phyloP scores from a whole-genome alignment of 1,140 invertebrate genomes.

The Drosophila prosaltans region DNA sequence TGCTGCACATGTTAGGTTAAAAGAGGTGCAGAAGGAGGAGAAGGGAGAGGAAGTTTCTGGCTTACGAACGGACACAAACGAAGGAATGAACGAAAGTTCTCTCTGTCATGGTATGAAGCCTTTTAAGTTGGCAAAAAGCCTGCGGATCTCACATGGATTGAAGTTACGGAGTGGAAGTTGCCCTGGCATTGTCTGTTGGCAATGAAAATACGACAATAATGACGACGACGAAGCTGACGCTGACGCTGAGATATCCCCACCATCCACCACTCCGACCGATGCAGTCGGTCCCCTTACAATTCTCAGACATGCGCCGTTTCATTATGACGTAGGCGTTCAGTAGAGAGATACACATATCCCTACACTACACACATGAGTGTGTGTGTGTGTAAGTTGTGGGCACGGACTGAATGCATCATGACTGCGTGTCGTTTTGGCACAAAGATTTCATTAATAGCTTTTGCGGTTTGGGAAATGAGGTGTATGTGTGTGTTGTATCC shows the following conservation, averaged over 20 bases:
- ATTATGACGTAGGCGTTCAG: conserved; percentile 33
- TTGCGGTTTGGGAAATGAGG: conserved; percentile 42
- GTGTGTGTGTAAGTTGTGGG: conserved; percentile 4
- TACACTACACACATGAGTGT: background rate
- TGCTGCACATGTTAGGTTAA: conserved; percentile 4
- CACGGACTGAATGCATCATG: conserved; percentile 11
- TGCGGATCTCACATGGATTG: conserved; percentile 40
- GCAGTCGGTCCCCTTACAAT: background rate
- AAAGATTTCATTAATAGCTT: conserved; percentile 75
- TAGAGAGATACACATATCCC: background rate
- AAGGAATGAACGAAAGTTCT: conserved; percentile 29
- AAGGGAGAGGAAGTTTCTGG: conserved; percentile 24
- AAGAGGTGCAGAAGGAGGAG: background rate
- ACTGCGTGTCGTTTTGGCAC: conserved; percentile 62
- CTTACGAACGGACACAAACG: conserved; percentile 62
- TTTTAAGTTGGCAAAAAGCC: conserved; percentile 73
- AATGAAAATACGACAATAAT: conserved; percentile 76
- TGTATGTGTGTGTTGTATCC: background rate
- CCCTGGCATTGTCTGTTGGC: conserved; percentile 80
- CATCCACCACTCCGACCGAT: too few relatives aligned
- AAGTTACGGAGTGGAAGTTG: conserved; percentile 48
- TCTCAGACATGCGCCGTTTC: conserved; percentile 62
- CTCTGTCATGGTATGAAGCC: conserved; percentile 59
- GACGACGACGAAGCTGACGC: conserved; percentile 28
- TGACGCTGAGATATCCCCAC: too few relatives aligned